phyloP scores from a whole-genome alignment of 2,888 invertebrate species.

The Orgyia antiqua region DNA sequence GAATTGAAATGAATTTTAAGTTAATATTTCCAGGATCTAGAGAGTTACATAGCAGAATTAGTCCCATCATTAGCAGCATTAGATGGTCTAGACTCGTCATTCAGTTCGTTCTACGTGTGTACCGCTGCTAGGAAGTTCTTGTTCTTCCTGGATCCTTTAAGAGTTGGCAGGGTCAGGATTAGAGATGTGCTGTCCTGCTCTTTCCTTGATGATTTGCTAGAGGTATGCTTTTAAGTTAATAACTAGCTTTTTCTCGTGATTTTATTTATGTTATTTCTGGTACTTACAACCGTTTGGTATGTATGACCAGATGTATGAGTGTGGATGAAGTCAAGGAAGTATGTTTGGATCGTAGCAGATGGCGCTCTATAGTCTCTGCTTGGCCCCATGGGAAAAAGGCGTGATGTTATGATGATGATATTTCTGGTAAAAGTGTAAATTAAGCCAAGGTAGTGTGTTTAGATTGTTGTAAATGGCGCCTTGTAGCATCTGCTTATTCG shows the following conservation, averaged over 20 bases:
- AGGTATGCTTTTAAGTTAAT: conserved; percentile 66
- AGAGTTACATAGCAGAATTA: conserved; percentile 95
- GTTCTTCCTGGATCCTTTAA: conserved; percentile 94
- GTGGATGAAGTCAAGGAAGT: no score
- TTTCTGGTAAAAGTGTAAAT: neutral
- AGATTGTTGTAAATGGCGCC: no score
- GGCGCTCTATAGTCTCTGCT: no score
- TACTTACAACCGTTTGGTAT: no score
- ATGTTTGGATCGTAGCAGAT: no score
- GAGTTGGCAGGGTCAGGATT: conserved; percentile 93
- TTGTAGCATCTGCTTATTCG: no score
- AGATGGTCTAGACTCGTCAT: conserved; percentile 93
- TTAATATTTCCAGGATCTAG: conserved; percentile 83
- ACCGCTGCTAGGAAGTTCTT: conserved; percentile 97
- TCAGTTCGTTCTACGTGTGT: conserved; percentile 97
- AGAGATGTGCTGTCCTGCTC: conserved; percentile 94
- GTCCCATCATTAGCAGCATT: conserved; percentile 95
- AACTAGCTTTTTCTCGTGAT: neutral
- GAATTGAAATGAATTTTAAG: no score
- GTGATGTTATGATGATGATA: no score
- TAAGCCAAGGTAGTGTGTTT: no score
- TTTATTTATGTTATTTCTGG: no score
- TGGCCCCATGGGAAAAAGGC: no score
- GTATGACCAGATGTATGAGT: no score
- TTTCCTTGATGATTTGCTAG: conserved; percentile 94